A percentile compares a stretch with the other conserved stretches of the same genome.
Evolutionary conservation across 2,888 invertebrate species (phyloP).

Genomic region (Colostygia pectinataria): DNA sequence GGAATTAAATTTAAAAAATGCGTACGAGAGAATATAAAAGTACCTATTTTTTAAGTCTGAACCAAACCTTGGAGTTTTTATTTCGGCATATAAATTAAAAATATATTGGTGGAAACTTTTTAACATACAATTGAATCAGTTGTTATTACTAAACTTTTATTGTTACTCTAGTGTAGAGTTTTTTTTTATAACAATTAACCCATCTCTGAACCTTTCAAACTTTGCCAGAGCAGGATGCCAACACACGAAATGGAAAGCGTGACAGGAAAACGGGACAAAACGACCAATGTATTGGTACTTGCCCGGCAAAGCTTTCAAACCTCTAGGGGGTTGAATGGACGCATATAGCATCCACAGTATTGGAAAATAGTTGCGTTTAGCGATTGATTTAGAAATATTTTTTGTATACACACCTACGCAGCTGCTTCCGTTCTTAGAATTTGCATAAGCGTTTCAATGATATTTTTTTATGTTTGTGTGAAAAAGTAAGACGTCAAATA

Average conservation of each 20-base stretch:
- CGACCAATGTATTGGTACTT: slow-evolving; percentile 55
- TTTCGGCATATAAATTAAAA: too few species aligned
- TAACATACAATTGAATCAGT: too few species aligned
- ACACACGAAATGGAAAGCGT: slow-evolving; percentile 66
- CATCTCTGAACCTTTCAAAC: slow-evolving; percentile 24
- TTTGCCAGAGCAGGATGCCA: slow-evolving; percentile 45
- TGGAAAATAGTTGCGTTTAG: slow-evolving; percentile 24
- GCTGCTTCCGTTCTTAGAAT: slow-evolving; percentile 26
- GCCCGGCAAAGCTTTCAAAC: slow-evolving; percentile 51
- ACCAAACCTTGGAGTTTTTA: too few species aligned
- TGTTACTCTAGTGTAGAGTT: too few species aligned
- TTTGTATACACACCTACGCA: slow-evolving; percentile 23
- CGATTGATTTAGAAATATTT: slow-evolving; percentile 30
- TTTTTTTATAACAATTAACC: slow-evolving; percentile 12
- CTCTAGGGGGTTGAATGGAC: slow-evolving; percentile 51
- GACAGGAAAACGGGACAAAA: slow-evolving; percentile 70
- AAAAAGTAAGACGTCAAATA: too few species aligned
- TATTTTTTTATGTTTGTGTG: neutral
- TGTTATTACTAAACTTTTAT: too few species aligned
- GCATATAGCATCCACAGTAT: slow-evolving; percentile 36
- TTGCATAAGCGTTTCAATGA: slow-evolving; percentile 10
- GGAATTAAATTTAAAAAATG: too few species aligned
- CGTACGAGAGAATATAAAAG: too few species aligned
- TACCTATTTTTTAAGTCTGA: too few species aligned
- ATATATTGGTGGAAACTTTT: too few species aligned